These are phyloP conservation scores for Andrena flavipes DNA, from an alignment of 2,888 invertebrate genomes.

Conservation along the genomic window DNA sequence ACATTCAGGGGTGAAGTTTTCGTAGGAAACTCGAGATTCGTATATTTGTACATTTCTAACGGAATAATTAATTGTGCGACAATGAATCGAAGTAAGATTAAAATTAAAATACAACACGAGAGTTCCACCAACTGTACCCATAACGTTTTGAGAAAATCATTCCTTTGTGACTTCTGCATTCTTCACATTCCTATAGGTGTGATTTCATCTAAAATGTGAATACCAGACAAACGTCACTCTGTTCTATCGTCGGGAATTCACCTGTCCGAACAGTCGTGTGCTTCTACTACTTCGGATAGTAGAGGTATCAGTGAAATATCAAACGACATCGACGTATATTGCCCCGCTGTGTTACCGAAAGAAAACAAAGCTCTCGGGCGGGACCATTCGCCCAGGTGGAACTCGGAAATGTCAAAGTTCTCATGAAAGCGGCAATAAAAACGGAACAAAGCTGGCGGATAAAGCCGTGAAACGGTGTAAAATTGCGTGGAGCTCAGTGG, in stretches of 20 bases:
- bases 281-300: too few species aligned
- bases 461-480: conserved; percentile 1
- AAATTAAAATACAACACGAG: background rate
- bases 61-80: too few species aligned
- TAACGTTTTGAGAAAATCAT: too few species aligned
- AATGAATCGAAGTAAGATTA: background rate
- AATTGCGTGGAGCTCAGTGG: conserved; percentile 24
- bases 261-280: too few species aligned
- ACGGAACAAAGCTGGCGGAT: background rate
- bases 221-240: too few species aligned
- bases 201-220: too few species aligned
- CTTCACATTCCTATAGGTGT: too few species aligned
- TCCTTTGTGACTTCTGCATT: too few species aligned
- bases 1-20: background rate
- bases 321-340: background rate
- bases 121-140: too few species aligned
- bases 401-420: conserved; percentile 10
- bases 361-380: background rate
- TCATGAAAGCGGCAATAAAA: conserved; percentile 18
- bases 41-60: too few species aligned
- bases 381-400: background rate
- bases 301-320: background rate
- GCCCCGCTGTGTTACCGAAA: background rate
- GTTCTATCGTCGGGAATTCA: too few species aligned
- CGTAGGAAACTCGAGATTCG: background rate